A percentile compares a stretch with the other conserved stretches of the same genome.
Conservation (phyloP, 2,797 vertebrate species). For the Malurus leucopterus region DNA sequence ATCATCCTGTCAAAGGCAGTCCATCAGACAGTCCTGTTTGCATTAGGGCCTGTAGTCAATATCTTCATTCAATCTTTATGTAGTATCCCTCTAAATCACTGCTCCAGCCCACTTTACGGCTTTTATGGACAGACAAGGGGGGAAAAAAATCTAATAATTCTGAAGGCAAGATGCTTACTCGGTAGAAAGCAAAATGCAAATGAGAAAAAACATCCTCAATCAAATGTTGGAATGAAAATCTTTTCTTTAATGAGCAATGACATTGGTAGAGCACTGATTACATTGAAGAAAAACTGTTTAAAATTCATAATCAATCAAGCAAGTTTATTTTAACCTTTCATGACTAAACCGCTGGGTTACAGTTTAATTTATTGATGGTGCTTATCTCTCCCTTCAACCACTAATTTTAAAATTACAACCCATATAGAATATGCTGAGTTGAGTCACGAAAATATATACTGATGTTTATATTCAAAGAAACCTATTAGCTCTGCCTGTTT, state of each 20-base stretch:
- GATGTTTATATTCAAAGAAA: conserved; percentile 66
- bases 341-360: conserved; percentile 70
- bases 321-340: conserved; percentile 82
- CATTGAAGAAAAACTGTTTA: conserved; percentile 79
- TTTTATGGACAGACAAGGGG: conserved; percentile 64
- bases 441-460: conserved; percentile 69
- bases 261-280: conserved; percentile 78
- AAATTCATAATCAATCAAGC: conserved; percentile 82
- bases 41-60: conserved; percentile 75
- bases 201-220: conserved; percentile 78
- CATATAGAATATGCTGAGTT: conserved; percentile 65
- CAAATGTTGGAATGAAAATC: conserved; percentile 79
- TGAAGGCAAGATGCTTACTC: conserved; percentile 75
- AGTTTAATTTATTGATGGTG: conserved; percentile 71
- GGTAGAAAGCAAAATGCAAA: conserved; percentile 78
- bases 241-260: conserved; percentile 80
- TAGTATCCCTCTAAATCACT: conserved; percentile 72
- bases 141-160: conserved; percentile 69
- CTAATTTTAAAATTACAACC: conserved; percentile 74
- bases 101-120: conserved; percentile 61
- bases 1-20: conserved; percentile 81
- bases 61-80: conserved; percentile 73
- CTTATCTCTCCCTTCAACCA: conserved; percentile 64
- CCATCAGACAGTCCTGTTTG: conserved; percentile 74
- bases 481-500: conserved; percentile 56